Evolutionary conservation across 2,113 vertebrate genomes (phyloP).

Genomic region (Hepsetus odoe): DNA sequence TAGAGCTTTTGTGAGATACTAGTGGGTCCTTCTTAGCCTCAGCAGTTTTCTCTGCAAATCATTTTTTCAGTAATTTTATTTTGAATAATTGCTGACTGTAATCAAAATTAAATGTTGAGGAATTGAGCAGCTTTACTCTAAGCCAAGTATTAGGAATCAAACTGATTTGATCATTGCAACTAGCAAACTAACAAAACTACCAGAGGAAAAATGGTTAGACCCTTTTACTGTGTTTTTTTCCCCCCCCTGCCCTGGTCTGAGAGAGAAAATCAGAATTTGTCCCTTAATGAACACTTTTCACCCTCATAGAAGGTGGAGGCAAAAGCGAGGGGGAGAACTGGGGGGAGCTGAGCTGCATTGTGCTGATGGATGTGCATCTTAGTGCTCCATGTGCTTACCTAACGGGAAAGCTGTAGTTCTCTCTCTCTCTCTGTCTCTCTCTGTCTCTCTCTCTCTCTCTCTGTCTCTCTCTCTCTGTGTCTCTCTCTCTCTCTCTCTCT

Average conservation of each 20-base stretch:
- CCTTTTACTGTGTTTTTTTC: constrained; percentile 1
- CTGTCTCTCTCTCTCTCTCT: constrained; percentile 54
- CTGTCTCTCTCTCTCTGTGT: no score
- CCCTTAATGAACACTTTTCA: constrained; percentile 25
- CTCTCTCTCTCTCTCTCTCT: not conserved
- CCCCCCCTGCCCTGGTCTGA: not conserved
- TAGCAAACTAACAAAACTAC: no score
- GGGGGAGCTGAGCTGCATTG: constrained; percentile 56
- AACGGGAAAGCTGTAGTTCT: constrained; percentile 71
- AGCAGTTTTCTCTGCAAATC: no score
- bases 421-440: constrained; percentile 47
- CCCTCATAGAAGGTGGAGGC: not conserved
- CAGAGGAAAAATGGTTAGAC: constrained; percentile 5
- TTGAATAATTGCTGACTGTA: no score
- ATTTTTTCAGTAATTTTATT: no score
- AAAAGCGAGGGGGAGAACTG: constrained; percentile 12
- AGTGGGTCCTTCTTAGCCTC: no score
- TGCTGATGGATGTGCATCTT: constrained; percentile 70
- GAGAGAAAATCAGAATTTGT: constrained; percentile 28
- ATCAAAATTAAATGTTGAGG: no score
- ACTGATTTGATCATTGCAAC: no score
- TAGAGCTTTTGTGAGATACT: no score
- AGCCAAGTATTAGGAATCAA: no score
- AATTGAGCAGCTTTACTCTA: not conserved
- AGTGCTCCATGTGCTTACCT: constrained; percentile 74